Evolutionary conservation across 2,797 vertebrate genomes (phyloP).

Genomic region (Echeneis naucrates): DNA sequence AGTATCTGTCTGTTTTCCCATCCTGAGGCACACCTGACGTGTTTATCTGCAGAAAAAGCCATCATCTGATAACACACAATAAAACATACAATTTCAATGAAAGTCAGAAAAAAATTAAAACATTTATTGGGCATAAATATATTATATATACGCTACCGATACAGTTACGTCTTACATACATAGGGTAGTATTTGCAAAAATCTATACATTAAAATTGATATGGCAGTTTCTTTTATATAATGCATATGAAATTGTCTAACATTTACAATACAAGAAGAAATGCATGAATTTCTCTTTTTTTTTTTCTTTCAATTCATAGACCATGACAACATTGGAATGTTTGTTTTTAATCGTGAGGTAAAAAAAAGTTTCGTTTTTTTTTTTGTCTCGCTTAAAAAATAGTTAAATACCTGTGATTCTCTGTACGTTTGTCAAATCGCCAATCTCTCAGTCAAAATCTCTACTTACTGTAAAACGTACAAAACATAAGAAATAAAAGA

Average conservation of each 20-base stretch:
- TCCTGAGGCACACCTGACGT: too few species aligned
- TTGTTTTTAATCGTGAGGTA: conserved; percentile 93
- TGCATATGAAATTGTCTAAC: conserved; percentile 99
- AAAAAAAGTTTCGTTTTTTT: conserved; percentile 87
- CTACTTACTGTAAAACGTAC: conserved; percentile 73
- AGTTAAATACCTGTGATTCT: conserved; percentile 83
- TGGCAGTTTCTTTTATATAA: conserved; percentile 99
- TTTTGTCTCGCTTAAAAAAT: conserved; percentile 87
- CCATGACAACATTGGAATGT: conserved; percentile 98
- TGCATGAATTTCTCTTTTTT: conserved; percentile 82
- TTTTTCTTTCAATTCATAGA: conserved; percentile 85
- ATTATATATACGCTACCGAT: conserved; percentile 99
- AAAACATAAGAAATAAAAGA: conserved; percentile 67
- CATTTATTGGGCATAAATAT: conserved; percentile 99
- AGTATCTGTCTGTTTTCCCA: not conserved
- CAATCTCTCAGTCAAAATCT: conserved; percentile 80
- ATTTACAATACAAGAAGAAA: conserved; percentile 99
- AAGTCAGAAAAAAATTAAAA: conserved; percentile 96
- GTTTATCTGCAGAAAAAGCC: not conserved
- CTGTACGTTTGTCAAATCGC: conserved; percentile 80
- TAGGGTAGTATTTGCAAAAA: conserved; percentile 99
- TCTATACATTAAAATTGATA: conserved; percentile 99
- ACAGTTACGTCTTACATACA: conserved; percentile 99
- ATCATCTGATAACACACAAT: conserved; percentile 36
- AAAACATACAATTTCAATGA: conserved; percentile 49